A percentile compares a stretch with the other conserved stretches of the same genome.
phyloP scores from a whole-genome alignment of 2,797 vertebrate species.

The Xerus rutilus region DNA sequence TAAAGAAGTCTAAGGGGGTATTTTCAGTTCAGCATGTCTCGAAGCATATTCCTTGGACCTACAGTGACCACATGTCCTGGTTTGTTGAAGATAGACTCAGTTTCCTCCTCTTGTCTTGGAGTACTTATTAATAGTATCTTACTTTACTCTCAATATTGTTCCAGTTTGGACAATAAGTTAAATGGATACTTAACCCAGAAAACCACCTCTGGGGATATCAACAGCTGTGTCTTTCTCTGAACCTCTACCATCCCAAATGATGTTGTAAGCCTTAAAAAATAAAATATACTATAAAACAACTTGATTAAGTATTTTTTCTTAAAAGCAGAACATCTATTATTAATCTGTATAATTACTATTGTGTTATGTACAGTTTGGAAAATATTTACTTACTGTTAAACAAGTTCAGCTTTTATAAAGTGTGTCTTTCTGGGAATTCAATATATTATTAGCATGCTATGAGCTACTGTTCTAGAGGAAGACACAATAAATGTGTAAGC shows the following conservation, averaged over 20 bases:
- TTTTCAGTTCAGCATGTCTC: not conserved
- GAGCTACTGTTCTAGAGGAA: not conserved
- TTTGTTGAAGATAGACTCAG: not conserved
- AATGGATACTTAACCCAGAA: not conserved
- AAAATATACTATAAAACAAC: not conserved
- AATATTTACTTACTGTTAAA: conserved; percentile 28
- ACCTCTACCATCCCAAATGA: not conserved
- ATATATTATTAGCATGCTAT: not conserved
- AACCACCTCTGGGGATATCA: not conserved
- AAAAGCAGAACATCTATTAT: conserved; percentile 15
- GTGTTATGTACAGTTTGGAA: not conserved
- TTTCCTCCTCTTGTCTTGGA: not conserved
- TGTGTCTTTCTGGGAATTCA: not conserved
- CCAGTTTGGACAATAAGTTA: not conserved
- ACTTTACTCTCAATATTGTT: conserved; percentile 31
- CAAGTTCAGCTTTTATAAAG: not conserved
- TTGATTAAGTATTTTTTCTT: conserved; percentile 31
- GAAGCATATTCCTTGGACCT: not conserved
- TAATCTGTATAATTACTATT: not conserved
- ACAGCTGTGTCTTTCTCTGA: not conserved
- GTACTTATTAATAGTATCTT: not conserved
- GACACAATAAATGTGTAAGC: not conserved
- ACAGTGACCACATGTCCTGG: not conserved
- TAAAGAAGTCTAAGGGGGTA: not conserved
- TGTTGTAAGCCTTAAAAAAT: conserved; percentile 48